Conservation (phyloP, 1,140 invertebrate genomes). For the Drosophila funebris region DNA sequence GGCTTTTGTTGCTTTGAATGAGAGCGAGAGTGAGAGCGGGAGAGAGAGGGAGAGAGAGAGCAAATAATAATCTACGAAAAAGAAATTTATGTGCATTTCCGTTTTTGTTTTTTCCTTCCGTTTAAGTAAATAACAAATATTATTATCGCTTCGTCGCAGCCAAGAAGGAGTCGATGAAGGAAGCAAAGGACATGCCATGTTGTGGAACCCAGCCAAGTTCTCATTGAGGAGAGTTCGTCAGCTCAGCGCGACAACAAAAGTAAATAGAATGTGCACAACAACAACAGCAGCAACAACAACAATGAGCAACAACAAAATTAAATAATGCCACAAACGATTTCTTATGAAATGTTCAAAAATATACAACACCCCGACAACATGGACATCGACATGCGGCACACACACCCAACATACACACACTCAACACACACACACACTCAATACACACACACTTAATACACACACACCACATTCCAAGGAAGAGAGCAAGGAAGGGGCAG, state of each 20-base stretch:
- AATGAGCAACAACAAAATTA: slow-evolving; percentile 41
- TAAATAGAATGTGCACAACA: slow-evolving; percentile 35
- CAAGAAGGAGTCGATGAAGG: slow-evolving; percentile 8
- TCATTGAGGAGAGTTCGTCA: slow-evolving; percentile 42
- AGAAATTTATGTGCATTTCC: slow-evolving; percentile 84
- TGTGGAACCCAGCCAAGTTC: slow-evolving; percentile 41
- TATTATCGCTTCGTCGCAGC: slow-evolving; percentile 79
- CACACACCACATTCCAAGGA: slow-evolving; percentile 17
- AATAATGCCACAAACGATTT: slow-evolving; percentile 54
- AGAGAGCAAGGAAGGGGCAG: slow-evolving; percentile 9
- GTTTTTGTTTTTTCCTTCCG: slow-evolving; percentile 79
- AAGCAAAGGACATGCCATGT: not conserved
- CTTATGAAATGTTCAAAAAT: slow-evolving; percentile 59
- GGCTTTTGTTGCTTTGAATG: not conserved
- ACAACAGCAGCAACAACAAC: slow-evolving; percentile 9
- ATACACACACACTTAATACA: not conserved
- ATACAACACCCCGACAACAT: slow-evolving; percentile 24
- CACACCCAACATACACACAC: slow-evolving; percentile 16
- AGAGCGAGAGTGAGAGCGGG: not conserved
- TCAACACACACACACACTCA: slow-evolving; percentile 8
- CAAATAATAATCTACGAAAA: slow-evolving; percentile 63
- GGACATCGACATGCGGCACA: slow-evolving; percentile 10
- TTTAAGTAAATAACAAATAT: slow-evolving; percentile 83
- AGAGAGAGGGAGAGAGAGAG: not conserved
- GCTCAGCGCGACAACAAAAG: slow-evolving; percentile 35